Conservation (phyloP, 2,113 vertebrate genomes). For the Rissa tridactyla region DNA sequence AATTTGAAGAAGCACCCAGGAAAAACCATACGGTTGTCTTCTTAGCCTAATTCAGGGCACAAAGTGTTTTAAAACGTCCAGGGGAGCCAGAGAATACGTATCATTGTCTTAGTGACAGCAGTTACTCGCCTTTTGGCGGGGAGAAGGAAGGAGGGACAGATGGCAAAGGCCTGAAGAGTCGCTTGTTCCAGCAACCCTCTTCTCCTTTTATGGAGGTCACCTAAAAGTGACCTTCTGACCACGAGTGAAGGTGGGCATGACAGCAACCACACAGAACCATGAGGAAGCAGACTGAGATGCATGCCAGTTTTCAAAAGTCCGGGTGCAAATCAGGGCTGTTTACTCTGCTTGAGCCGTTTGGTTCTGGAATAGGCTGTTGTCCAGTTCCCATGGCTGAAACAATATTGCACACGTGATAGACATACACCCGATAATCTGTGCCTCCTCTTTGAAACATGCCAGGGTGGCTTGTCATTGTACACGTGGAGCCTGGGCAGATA, state of each 20-base stretch:
- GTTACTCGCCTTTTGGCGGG: background rate
- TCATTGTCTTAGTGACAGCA: background rate
- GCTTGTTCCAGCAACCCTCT: background rate
- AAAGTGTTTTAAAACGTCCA: background rate
- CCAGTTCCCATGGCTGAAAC: background rate
- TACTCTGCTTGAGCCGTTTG: background rate
- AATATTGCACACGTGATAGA: background rate
- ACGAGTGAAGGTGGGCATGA: background rate
- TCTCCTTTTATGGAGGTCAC: background rate
- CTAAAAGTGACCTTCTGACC: background rate
- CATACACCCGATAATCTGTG: fast-evolving
- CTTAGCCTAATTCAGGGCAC: background rate
- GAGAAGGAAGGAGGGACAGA: background rate
- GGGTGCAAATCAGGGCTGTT: background rate
- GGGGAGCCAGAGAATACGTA: background rate
- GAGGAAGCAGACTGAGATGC: background rate
- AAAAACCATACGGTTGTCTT: background rate
- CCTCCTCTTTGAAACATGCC: background rate
- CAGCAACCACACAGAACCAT: background rate
- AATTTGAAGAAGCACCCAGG: background rate
- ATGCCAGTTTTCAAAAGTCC: background rate
- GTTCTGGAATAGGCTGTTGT: background rate
- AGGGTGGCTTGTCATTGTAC: background rate
- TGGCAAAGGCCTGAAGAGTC: background rate
- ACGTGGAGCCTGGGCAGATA: background rate